phyloP scores from a whole-genome alignment of 2,888 invertebrate genomes.

The Prostheceraeus crozeri region DNA sequence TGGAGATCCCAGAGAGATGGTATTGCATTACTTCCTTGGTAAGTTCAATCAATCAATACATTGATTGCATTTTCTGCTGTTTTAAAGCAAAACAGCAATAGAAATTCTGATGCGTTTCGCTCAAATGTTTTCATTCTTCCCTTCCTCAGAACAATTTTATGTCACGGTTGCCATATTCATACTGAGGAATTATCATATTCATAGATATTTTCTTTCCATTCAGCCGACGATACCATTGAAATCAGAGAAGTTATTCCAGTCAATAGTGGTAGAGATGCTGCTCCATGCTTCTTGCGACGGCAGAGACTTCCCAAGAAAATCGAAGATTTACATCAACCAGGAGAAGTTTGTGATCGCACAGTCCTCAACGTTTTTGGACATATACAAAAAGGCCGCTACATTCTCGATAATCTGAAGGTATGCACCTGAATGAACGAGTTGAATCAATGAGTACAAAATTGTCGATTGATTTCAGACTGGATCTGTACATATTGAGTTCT shows the following conservation, averaged over 20 bases:
- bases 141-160: too few relatives aligned
- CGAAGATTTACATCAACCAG: conserved; percentile 51
- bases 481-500: conserved; percentile 49
- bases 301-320: conserved; percentile 70
- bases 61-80: too few relatives aligned
- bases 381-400: conserved; percentile 54
- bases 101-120: too few relatives aligned
- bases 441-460: background rate
- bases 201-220: background rate
- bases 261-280: conserved; percentile 67
- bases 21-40: conserved; percentile 70
- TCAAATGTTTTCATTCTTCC: too few relatives aligned
- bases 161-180: too few relatives aligned
- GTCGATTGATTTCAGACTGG: conserved; percentile 49
- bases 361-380: conserved; percentile 58
- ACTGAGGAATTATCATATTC: too few relatives aligned
- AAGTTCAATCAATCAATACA: too few relatives aligned
- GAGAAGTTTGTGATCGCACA: conserved; percentile 53
- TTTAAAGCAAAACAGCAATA: too few relatives aligned
- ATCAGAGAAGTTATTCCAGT: conserved; percentile 68
- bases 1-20: conserved; percentile 70
- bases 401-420: conserved; percentile 56
- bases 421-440: conserved; percentile 22
- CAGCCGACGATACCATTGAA: conserved; percentile 76
- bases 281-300: conserved; percentile 68